These are phyloP conservation scores for Euwallacea similis DNA, from an alignment of 1,140 invertebrate species.

Conservation along the genomic window DNA sequence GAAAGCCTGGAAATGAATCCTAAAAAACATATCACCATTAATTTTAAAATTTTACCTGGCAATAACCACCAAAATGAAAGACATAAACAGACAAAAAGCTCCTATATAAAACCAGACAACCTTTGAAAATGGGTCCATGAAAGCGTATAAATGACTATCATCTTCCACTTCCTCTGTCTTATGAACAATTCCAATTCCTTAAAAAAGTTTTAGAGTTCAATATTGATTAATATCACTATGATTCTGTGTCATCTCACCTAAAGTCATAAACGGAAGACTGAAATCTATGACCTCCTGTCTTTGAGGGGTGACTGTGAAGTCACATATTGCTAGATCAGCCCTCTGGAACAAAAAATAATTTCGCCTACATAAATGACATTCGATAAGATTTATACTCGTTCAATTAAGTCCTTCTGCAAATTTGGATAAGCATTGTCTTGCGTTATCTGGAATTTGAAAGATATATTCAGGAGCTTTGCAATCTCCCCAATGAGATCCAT, in stretches of 20 bases:
- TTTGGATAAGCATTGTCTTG: slow-evolving; percentile 68
- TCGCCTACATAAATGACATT: neutral
- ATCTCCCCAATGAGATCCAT: slow-evolving; percentile 80
- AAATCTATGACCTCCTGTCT: slow-evolving; percentile 84
- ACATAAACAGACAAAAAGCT: slow-evolving; percentile 82
- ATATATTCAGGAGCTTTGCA: slow-evolving; percentile 74
- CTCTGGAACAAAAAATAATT: slow-evolving; percentile 60
- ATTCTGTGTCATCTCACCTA: slow-evolving; percentile 55
- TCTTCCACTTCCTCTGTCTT: slow-evolving; percentile 68
- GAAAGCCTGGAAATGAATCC: slow-evolving; percentile 55
- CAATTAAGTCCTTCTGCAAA: slow-evolving; percentile 71
- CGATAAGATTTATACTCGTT: slow-evolving; percentile 61
- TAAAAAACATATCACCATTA: slow-evolving; percentile 55
- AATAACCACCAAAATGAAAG: slow-evolving; percentile 50
- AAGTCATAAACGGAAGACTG: slow-evolving; percentile 87
- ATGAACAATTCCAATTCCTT: slow-evolving; percentile 70
- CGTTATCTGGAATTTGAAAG: slow-evolving; percentile 71
- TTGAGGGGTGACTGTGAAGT: slow-evolving; percentile 87
- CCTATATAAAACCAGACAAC: slow-evolving; percentile 93
- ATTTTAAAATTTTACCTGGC: slow-evolving; percentile 32
- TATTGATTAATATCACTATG: too few relatives aligned
- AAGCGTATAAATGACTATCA: slow-evolving; percentile 78
- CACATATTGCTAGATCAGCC: slow-evolving; percentile 89
- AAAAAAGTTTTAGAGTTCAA: neutral
- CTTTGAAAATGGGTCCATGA: slow-evolving; percentile 82